Evolutionary conservation across 2,113 vertebrate species (phyloP).

Genomic region (Otis tarda): DNA sequence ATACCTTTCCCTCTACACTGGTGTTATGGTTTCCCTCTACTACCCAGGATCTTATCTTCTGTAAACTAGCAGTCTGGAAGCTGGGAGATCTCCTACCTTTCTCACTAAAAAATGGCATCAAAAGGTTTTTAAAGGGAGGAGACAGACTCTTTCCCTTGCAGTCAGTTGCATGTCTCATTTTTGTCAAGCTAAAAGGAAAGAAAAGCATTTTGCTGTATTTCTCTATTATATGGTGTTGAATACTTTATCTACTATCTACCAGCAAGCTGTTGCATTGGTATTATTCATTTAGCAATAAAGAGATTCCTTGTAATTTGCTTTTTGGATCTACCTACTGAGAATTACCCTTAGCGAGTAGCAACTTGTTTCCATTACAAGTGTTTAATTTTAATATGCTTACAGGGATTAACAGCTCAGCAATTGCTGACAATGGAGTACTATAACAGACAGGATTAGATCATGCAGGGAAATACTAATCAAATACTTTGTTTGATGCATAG

Average conservation of each 20-base stretch:
- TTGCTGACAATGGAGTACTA: not conserved
- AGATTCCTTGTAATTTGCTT: not conserved
- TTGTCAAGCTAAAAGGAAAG: not conserved
- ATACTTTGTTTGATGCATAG: not conserved
- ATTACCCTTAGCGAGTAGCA: not conserved
- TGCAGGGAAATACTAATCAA: not conserved
- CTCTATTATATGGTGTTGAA: not conserved
- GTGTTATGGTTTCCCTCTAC: not conserved
- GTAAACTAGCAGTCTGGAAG: not conserved
- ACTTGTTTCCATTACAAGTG: not conserved
- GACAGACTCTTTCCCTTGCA: not conserved
- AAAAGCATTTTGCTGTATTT: not conserved
- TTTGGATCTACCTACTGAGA: not conserved
- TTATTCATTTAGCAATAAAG: not conserved
- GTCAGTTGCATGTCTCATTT: not conserved
- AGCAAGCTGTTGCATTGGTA: not conserved
- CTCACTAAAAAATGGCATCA: not conserved
- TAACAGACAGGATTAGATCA: not conserved
- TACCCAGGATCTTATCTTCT: not conserved
- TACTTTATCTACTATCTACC: not conserved
- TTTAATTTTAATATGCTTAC: not conserved
- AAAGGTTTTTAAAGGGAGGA: not conserved
- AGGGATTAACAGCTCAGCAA: not conserved
- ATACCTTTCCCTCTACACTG: not conserved
- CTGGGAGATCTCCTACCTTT: not conserved